phyloP scores from a whole-genome alignment of 2,113 vertebrate genomes.

The Heterochromis multidens region DNA sequence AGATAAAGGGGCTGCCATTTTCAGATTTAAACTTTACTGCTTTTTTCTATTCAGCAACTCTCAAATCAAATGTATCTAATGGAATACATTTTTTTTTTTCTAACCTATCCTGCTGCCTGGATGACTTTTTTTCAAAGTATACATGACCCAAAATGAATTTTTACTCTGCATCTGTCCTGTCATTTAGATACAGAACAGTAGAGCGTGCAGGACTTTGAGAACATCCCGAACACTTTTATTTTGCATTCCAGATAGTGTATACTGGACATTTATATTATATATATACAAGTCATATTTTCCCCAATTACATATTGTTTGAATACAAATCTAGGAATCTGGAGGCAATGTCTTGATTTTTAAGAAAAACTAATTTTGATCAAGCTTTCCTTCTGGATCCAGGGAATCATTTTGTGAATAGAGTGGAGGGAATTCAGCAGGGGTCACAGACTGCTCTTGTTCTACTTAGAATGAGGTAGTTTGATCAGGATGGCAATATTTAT shows the following conservation, averaged over 20 bases:
- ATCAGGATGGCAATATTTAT: neutral
- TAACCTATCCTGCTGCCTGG: neutral
- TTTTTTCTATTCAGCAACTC: too few species aligned
- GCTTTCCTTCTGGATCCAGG: too few species aligned
- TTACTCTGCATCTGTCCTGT: too few species aligned
- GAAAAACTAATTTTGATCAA: neutral
- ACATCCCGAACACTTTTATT: neutral
- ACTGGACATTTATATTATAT: too few species aligned
- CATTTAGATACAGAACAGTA: too few species aligned
- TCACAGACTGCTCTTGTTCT: neutral
- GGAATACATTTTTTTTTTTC: neutral
- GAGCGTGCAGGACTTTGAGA: neutral
- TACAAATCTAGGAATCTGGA: too few species aligned
- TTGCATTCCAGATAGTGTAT: too few species aligned
- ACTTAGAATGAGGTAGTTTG: neutral
- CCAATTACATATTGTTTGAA: neutral
- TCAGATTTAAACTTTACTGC: neutral
- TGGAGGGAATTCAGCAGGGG: neutral
- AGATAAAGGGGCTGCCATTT: neutral
- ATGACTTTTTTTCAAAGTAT: neutral
- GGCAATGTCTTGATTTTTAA: neutral
- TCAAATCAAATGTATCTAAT: neutral
- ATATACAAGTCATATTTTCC: neutral
- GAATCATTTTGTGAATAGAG: too few species aligned
- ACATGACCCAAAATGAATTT: neutral